phyloP scores from a whole-genome alignment of 2,888 invertebrate species.

The Gymnocheta viridis region DNA sequence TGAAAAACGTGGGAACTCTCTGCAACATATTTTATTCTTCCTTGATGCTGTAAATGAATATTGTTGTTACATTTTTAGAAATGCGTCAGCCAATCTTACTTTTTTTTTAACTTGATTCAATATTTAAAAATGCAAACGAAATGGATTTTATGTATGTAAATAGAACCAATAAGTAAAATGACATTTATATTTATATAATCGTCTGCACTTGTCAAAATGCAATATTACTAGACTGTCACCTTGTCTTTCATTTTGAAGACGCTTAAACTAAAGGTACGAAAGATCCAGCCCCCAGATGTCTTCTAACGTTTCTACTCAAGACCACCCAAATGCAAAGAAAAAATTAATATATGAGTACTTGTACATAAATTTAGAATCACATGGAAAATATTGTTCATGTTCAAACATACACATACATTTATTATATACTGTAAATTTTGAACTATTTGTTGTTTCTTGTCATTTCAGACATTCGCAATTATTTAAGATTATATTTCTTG shows the following conservation, averaged over 20 bases:
- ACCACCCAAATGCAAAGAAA: constrained; percentile 59
- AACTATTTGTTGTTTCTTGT: constrained; percentile 65
- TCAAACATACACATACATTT: background rate
- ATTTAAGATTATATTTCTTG: constrained; percentile 67
- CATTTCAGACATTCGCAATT: constrained; percentile 67
- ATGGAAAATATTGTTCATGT: constrained; percentile 36
- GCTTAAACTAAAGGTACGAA: constrained; percentile 39
- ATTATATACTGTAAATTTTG: constrained; percentile 47
- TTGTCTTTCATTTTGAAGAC: constrained; percentile 52
- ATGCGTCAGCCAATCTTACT: constrained; percentile 23
- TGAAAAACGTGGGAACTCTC: constrained; percentile 58
- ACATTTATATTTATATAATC: constrained; percentile 44
- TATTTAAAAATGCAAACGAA: constrained; percentile 13
- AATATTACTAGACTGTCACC: constrained; percentile 61
- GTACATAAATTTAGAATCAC: constrained; percentile 18
- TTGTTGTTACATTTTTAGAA: constrained; percentile 28
- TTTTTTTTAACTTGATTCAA: background rate
- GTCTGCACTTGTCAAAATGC: constrained; percentile 64
- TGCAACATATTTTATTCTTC: constrained; percentile 4
- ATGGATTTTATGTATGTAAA: constrained; percentile 20
- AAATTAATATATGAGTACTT: constrained; percentile 1
- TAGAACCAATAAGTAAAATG: constrained; percentile 49
- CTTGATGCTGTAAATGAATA: background rate
- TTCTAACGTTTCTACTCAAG: constrained; percentile 43
- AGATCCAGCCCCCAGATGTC: constrained; percentile 39